Evolutionary conservation across 37 sponge, comb jelly and placozoan genomes (phyloP).

Genomic region (Tethya wilhelma): DNA sequence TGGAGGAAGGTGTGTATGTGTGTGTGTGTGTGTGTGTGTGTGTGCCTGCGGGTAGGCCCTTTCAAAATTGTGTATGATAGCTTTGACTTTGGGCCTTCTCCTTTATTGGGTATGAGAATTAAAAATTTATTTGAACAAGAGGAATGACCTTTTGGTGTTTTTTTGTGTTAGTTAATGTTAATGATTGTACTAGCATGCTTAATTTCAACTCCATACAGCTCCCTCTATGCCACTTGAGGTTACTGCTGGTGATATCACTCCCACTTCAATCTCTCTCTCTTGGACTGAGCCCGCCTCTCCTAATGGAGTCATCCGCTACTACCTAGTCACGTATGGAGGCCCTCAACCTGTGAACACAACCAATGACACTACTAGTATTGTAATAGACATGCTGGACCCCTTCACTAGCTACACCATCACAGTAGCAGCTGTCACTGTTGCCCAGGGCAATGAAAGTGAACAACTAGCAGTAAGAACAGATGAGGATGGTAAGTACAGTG

Average conservation of each 20-base stretch:
- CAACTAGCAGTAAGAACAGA: constrained; percentile 8
- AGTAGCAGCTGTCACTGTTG: constrained; percentile 42
- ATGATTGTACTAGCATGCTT: no score
- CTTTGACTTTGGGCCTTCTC: no score
- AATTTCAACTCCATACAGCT: constrained; percentile 31
- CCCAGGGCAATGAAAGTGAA: constrained; percentile 7
- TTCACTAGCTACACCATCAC: constrained; percentile 46
- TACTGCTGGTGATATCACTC: not conserved
- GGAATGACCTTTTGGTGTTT: no score
- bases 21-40: not conserved
- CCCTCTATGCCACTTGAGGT: constrained; percentile 37
- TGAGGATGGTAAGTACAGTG: constrained; percentile 34
- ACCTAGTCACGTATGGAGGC: constrained; percentile 17
- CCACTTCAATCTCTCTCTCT: constrained; percentile 7
- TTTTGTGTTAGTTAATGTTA: no score
- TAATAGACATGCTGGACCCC: constrained; percentile 5
- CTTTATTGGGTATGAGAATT: no score
- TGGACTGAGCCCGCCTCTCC: constrained; percentile 28
- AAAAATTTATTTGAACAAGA: no score
- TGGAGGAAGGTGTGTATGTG: constrained; percentile 25
- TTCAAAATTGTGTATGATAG: no score
- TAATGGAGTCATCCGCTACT: constrained; percentile 59
- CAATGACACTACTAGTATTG: not conserved
- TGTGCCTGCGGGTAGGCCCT: no score
- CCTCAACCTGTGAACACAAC: not conserved